A percentile compares a stretch with the other conserved stretches of the same genome.
Evolutionary conservation across 2,888 invertebrate species (phyloP).

Genomic region (Caenorhabditis sulstoni): DNA sequence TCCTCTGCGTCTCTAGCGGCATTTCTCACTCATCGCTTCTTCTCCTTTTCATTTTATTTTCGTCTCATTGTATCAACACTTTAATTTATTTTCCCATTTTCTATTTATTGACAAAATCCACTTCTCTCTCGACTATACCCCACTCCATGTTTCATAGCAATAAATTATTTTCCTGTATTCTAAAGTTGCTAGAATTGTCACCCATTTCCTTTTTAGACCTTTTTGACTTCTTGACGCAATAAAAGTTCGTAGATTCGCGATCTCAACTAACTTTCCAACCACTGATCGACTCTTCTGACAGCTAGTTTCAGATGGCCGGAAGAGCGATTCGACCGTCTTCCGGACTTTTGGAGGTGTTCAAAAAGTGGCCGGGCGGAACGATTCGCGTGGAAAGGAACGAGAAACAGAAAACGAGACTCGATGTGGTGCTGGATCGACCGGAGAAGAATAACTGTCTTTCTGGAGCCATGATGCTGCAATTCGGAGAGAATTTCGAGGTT

Average conservation of each 20-base stretch:
- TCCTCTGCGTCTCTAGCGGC: slow-evolving; percentile 35
- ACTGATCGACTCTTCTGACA: not conserved
- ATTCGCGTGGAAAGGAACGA: slow-evolving; percentile 36
- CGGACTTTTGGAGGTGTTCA: slow-evolving; percentile 26
- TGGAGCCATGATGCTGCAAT: slow-evolving; percentile 62
- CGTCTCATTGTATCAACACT: slow-evolving; percentile 18
- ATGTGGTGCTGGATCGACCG: slow-evolving; percentile 60
- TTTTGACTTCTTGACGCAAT: slow-evolving; percentile 9
- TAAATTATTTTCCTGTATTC: slow-evolving; percentile 51
- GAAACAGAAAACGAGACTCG: slow-evolving; percentile 27
- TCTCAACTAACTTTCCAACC: not conserved
- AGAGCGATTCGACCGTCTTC: slow-evolving; percentile 37
- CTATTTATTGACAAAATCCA: slow-evolving; percentile 6
- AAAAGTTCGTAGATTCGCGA: slow-evolving; percentile 30
- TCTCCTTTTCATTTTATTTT: not conserved
- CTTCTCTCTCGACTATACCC: not conserved
- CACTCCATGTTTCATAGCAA: slow-evolving; percentile 50
- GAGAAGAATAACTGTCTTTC: slow-evolving; percentile 67
- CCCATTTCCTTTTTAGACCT: not conserved
- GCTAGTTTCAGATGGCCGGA: slow-evolving; percentile 27
- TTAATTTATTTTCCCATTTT: slow-evolving; percentile 4
- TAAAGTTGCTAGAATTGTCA: not conserved
- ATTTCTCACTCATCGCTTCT: slow-evolving; percentile 28
- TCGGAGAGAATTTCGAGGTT: slow-evolving; percentile 52
- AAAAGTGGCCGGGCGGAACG: slow-evolving; percentile 46